These are phyloP conservation scores for Daptonema setosum DNA, from an alignment of 2,888 invertebrate genomes.

Conservation along the genomic window DNA sequence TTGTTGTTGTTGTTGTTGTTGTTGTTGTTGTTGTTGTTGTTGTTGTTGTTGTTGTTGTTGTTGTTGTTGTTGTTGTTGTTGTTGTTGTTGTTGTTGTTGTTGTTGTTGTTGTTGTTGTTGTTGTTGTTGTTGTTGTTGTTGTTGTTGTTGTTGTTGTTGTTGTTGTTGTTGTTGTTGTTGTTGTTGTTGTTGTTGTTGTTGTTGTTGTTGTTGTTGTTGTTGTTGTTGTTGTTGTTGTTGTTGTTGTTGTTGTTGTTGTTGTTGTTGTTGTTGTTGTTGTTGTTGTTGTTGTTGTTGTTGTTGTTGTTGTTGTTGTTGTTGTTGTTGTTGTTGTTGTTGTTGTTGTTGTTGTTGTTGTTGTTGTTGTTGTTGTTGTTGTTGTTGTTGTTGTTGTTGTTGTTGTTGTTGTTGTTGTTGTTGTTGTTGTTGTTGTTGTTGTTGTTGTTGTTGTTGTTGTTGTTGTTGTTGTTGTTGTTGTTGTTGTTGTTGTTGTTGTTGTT, in stretches of 20 bases:
- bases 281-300: not conserved
- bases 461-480: not conserved
- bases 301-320: not conserved
- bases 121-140: no score
- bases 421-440: not conserved
- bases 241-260: not conserved
- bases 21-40: no score
- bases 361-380: not conserved
- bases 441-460: not conserved
- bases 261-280: not conserved
- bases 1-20: no score
- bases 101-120: no score
- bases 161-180: no score
- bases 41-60: no score
- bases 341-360: not conserved
- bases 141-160: no score
- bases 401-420: not conserved
- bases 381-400: not conserved
- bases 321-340: not conserved
- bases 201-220: no score
- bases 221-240: no score
- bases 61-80: no score
- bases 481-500: not conserved
- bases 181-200: no score
- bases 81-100: no score